A percentile compares a stretch with the other conserved stretches of the same genome.
Evolutionary conservation across 2,888 invertebrate species (phyloP).

Genomic region (Sycophila texana): DNA sequence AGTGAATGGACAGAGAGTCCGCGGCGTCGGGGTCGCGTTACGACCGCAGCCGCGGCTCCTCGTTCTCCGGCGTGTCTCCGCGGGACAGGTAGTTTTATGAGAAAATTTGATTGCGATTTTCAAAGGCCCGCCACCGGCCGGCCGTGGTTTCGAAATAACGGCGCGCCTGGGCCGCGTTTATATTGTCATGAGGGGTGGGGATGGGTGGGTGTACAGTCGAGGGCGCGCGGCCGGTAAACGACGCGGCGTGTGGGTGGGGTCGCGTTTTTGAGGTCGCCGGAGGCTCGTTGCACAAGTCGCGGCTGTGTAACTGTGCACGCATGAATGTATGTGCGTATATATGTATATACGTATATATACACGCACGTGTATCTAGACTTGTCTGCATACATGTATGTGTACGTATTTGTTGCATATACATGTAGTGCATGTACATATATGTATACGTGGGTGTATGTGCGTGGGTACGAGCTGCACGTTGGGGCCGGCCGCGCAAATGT

Average conservation of each 20-base stretch:
- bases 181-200: conserved; percentile 3
- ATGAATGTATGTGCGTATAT: not conserved
- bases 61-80: no score
- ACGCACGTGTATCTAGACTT: not conserved
- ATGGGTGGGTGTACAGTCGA: not conserved
- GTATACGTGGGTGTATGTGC: no score
- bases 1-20: no score
- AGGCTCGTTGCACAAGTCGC: not conserved
- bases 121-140: conserved; percentile 26
- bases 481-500: conserved; percentile 8
- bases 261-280: conserved; percentile 27
- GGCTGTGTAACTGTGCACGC: not conserved
- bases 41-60: no score
- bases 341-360: not conserved
- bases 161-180: conserved; percentile 15
- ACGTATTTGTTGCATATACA: not conserved
- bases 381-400: not conserved
- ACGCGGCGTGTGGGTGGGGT: conserved; percentile 4
- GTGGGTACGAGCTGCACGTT: not conserved
- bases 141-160: conserved; percentile 46
- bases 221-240: no score
- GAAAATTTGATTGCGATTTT: conserved; percentile 49
- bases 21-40: no score
- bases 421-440: not conserved
- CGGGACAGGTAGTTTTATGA: conserved; percentile 25